Conservation (phyloP, 2,888 invertebrate genomes). For the Hemithea aestivaria region DNA sequence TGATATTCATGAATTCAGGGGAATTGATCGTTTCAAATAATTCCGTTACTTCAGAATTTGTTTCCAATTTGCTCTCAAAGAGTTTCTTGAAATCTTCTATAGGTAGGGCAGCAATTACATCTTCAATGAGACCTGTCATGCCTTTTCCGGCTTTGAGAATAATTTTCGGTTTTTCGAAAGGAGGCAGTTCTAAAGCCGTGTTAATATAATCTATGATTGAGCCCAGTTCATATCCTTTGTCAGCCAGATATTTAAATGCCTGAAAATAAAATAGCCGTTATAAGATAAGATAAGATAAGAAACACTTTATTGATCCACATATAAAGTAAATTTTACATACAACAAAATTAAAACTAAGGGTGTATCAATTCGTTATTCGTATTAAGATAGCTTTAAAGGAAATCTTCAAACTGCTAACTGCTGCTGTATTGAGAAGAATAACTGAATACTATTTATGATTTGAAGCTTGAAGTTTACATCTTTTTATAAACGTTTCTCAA, state of each 20-base stretch:
- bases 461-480: too few species aligned
- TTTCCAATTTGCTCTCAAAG: constrained; percentile 40
- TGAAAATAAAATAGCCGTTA: constrained; percentile 25
- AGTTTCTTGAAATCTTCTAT: constrained; percentile 39
- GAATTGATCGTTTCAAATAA: constrained; percentile 38
- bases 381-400: too few species aligned
- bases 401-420: too few species aligned
- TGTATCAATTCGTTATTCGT: too few species aligned
- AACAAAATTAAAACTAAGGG: too few species aligned
- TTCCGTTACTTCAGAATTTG: constrained; percentile 32
- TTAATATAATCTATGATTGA: constrained; percentile 34
- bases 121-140: constrained; percentile 36
- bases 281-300: too few species aligned
- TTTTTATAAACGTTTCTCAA: too few species aligned
- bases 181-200: constrained; percentile 29
- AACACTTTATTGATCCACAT: too few species aligned
- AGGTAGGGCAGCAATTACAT: constrained; percentile 33
- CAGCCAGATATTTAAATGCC: constrained; percentile 34
- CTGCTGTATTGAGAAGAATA: too few species aligned
- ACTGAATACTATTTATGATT: too few species aligned
- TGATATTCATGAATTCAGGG: constrained; percentile 39
- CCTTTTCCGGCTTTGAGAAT: constrained; percentile 21
- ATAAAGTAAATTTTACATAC: too few species aligned
- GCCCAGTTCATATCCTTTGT: constrained; percentile 40
- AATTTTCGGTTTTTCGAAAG: constrained; percentile 26